Evolutionary conservation across 2,888 invertebrate genomes (phyloP).

Genomic region (Melieria omissa): DNA sequence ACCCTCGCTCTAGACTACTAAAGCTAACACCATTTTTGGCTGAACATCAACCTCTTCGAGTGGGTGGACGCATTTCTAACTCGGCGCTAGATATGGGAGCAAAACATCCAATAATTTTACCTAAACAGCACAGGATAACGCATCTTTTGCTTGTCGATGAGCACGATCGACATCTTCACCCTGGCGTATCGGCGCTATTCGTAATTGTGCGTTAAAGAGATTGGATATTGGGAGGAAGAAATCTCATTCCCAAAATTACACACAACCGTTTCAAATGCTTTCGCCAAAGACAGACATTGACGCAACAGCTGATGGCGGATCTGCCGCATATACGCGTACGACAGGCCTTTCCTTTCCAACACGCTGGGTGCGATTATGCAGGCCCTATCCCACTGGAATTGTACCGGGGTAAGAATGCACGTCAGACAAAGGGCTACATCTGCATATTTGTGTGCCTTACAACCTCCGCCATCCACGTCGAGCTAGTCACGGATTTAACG

Average conservation of each 20-base stretch:
- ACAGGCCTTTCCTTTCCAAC: slow-evolving; percentile 25
- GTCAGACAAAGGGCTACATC: slow-evolving; percentile 31
- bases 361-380: slow-evolving; percentile 30
- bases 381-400: slow-evolving; percentile 12
- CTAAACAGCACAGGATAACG: slow-evolving; percentile 18
- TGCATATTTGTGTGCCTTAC: slow-evolving; percentile 37
- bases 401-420: slow-evolving; percentile 23
- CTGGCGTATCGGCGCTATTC: slow-evolving; percentile 39
- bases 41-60: slow-evolving; percentile 18
- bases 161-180: slow-evolving; percentile 30
- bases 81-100: slow-evolving; percentile 18
- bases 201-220: slow-evolving; percentile 40
- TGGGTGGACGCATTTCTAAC: slow-evolving; percentile 32
- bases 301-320: slow-evolving; percentile 35
- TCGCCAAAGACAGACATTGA: slow-evolving; percentile 21
- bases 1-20: slow-evolving; percentile 3
- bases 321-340: slow-evolving; percentile 27
- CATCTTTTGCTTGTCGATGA: slow-evolving; percentile 26
- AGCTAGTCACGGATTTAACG: slow-evolving; percentile 32
- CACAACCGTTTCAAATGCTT: slow-evolving; percentile 27
- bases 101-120: slow-evolving; percentile 40
- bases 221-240: slow-evolving; percentile 41
- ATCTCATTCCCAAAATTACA: slow-evolving; percentile 31
- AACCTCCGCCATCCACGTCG: slow-evolving; percentile 3
- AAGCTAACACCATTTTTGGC: slow-evolving; percentile 37